Base-by-base conservation (phyloP, 2,113 vertebrate genomes). In the Tetrao urogallus region DNA sequence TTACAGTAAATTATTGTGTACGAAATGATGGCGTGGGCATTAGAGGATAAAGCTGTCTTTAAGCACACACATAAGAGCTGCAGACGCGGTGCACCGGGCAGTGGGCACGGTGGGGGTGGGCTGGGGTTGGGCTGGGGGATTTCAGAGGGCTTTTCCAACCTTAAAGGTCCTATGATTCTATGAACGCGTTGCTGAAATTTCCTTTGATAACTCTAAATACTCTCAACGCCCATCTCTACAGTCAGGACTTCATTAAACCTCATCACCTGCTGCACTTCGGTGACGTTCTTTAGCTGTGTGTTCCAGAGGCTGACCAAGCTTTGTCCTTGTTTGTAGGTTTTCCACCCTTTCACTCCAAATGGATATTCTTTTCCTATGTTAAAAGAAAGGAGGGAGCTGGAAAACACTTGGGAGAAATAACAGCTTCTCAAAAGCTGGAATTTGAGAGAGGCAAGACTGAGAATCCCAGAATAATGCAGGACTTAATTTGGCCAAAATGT, bases 1-100 rank as follows among this genome's bases (percentile, higher is more conserved):
- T 86, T 64, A 93, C 95, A 90, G 78, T 82, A 65, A 87, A 89
- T 84, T 75, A 76, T 43, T 96, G 86, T 93, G 36, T 54, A 11
- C 43, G 45, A 38, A 50, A 93, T 32, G 88, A 86, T 80, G 50
- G 50, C 47, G 17, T 5, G 28, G 47, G 47, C 52, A 43, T 36
- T 38, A 54, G 86, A 84, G 47, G 65, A 91, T 92, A 86, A 78
- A 88, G 87, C 83, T 81, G 22, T 40, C 72, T 71, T 93, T 93
- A 93, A 92, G 67, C n/a, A 50, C 56, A 71, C 43, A 11, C 0
- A 2, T 10, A 60, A 57, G 52, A 86, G 50, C 0, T 67, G 50
- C 47, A 71, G 52, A 57, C 48, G 20, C 3, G 86, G 25, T 71
- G 30, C 8, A 15, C 52, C 8, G 27, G 27, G 8, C 52, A 17